phyloP scores from a whole-genome alignment of 1,140 invertebrate species.

The Drosophila trapezifrons region DNA sequence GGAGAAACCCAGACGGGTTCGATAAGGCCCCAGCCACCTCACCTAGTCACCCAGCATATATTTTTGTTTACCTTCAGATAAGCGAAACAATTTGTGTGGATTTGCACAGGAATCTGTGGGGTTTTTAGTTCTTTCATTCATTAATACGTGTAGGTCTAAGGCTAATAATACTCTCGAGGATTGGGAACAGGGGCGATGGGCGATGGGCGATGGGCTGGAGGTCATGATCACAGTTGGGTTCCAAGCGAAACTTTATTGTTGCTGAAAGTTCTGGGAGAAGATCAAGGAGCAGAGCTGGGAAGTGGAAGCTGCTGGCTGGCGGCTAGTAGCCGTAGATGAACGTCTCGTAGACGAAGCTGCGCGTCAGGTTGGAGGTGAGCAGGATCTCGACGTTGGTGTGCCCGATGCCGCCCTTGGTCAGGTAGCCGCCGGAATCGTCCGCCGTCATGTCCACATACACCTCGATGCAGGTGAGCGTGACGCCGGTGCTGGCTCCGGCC shows the following conservation, averaged over 20 bases:
- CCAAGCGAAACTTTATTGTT: slow-evolving; percentile 52
- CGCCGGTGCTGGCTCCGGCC: slow-evolving; percentile 25
- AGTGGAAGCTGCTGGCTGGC: background rate
- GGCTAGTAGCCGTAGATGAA: slow-evolving; percentile 77
- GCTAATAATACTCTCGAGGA: slow-evolving; percentile 40
- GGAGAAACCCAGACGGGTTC: slow-evolving; percentile 8
- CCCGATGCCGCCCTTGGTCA: slow-evolving; percentile 66
- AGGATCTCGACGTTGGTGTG: slow-evolving; percentile 56
- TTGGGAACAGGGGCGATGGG: background rate
- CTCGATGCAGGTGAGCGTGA: slow-evolving; percentile 66
- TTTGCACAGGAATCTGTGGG: background rate
- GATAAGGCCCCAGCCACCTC: slow-evolving; percentile 1
- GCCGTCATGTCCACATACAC: slow-evolving; percentile 70
- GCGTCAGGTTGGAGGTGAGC: slow-evolving; percentile 59
- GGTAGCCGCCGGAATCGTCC: slow-evolving; percentile 60
- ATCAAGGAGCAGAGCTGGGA: slow-evolving; percentile 1
- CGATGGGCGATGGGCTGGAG: slow-evolving; percentile 8
- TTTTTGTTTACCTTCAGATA: slow-evolving; percentile 3
- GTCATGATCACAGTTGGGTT: slow-evolving; percentile 71
- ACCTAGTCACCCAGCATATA: no score
- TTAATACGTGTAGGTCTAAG: slow-evolving; percentile 16
- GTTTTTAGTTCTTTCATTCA: background rate
- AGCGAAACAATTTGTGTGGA: slow-evolving; percentile 13
- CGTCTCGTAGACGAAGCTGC: slow-evolving; percentile 68
- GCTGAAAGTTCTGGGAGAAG: slow-evolving; percentile 25